Percentiles rank a stretch among this genome's conserved stretches.
Evolutionary conservation across 2,113 vertebrate species (phyloP).

Genomic region (Trichomycterus rosablanca): DNA sequence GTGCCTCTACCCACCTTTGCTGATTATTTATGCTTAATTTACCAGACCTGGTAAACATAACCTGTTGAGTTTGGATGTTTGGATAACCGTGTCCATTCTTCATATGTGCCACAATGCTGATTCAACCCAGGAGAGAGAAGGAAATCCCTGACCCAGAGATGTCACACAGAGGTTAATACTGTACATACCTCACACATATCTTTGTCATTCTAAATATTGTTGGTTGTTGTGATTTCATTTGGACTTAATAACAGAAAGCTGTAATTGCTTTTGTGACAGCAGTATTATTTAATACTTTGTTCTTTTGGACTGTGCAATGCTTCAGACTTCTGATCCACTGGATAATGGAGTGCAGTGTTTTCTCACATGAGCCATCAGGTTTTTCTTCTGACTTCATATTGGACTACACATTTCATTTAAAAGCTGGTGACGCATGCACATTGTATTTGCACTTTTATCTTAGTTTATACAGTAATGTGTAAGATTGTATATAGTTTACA

Average conservation of each 20-base stretch:
- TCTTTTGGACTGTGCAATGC: slow-evolving; percentile 19
- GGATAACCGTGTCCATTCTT: too few relatives aligned
- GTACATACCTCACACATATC: neutral
- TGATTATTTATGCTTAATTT: too few relatives aligned
- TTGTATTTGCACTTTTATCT: slow-evolving; percentile 41
- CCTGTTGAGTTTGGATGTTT: too few relatives aligned
- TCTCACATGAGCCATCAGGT: neutral
- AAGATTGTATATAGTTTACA: slow-evolving; percentile 47
- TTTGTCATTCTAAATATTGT: slow-evolving; percentile 15
- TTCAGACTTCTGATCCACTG: slow-evolving; percentile 3
- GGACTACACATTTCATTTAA: neutral
- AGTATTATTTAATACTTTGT: slow-evolving; percentile 32
- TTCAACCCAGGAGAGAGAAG: neutral
- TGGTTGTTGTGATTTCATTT: slow-evolving; percentile 22
- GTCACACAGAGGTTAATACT: slow-evolving; percentile 3
- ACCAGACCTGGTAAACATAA: too few relatives aligned
- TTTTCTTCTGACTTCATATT: slow-evolving; percentile 4
- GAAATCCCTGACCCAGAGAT: neutral
- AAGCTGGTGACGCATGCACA: slow-evolving; percentile 37
- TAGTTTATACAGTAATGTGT: slow-evolving; percentile 42
- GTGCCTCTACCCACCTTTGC: too few relatives aligned
- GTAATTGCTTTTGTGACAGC: slow-evolving; percentile 10
- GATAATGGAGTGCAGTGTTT: too few relatives aligned
- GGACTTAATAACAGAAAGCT: slow-evolving; percentile 1
- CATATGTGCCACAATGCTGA: neutral